Base-by-base conservation (phyloP, 2,113 vertebrate species). In the Brachionichthys hirsutus region DNA sequence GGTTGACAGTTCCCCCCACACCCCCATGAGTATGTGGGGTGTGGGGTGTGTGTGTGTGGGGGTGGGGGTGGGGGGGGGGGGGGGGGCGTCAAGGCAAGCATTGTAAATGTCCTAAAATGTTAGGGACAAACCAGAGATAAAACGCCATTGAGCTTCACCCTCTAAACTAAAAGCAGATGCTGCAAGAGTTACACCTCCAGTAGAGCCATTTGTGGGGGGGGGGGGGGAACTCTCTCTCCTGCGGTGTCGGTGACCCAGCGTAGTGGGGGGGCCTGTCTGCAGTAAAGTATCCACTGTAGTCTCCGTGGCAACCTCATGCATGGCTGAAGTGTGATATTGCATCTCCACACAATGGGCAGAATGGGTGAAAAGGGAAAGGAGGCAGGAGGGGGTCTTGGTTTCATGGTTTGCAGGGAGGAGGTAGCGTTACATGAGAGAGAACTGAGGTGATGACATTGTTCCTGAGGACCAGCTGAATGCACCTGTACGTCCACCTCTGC, bases 401-500 rank as follows among this genome's bases (percentile, higher is more conserved):
- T 87, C 82, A 89, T 76, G 67, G 76, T 80, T 71, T 66, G 65
- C 61, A 35, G 70, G 40, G 60, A 51, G 58, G 58, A 63, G 78
- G 68, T 89, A 83, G 68, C 71, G 7, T 90, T 90, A 89, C 88
- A 85, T 24, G 81, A 74, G 75, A 83, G 70, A 55, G 83, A 89
- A 78, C 79, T 58, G 43, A 75, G 71, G 78, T 86, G 90, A 88
- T 89, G 86, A 90, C 86, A 87, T 82, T 83, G 85, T 86, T 77
- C 73, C 77, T 49, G 45, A 59, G 75, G 34, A 72, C 35, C 77
- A 75, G 73, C 78, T 82, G 78, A 80, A 74, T 78, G 80, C 78
- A 75, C 80, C 77, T 73, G 59, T 75, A 80, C 78, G 66, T 67
- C 58, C 9, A 18, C 50, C 69, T 47, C 57, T 67, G 44, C 52